Percentiles rank a stretch among this genome's conserved stretches.
These are phyloP conservation scores for Eucera pruinosa DNA, from an alignment of 2,888 invertebrate genomes.

Conservation along the genomic window DNA sequence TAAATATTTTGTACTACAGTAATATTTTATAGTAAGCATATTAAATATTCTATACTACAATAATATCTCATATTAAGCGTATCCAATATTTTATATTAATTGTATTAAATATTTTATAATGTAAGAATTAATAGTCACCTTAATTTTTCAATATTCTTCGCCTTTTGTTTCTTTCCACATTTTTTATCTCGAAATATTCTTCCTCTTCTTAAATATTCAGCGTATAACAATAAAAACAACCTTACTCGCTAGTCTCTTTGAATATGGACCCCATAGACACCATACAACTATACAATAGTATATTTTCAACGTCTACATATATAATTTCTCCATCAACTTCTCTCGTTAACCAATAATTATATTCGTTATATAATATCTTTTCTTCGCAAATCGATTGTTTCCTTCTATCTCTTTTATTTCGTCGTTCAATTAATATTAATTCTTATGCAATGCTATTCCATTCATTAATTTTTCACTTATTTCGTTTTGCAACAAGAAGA, in stretches of 20 bases:
- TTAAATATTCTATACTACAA: no score
- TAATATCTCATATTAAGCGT: no score
- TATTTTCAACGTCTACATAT: conserved; percentile 37
- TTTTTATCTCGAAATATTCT: not conserved
- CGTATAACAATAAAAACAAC: conserved; percentile 37
- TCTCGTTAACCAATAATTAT: no score
- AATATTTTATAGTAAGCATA: no score
- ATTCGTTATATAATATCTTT: conserved; percentile 3
- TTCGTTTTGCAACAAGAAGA: not conserved
- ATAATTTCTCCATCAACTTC: conserved; percentile 26
- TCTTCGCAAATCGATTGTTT: conserved; percentile 10
- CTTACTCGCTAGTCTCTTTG: conserved; percentile 18
- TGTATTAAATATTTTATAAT: not conserved
- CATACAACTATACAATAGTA: conserved; percentile 2
- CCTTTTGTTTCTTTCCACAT: not conserved
- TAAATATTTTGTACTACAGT: no score
- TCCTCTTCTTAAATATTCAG: not conserved
- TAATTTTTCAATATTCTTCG: not conserved
- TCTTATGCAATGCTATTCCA: not conserved
- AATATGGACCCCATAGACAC: conserved; percentile 41
- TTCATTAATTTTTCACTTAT: not conserved
- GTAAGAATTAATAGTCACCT: conserved; percentile 31
- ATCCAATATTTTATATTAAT: no score
- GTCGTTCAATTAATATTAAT: not conserved
- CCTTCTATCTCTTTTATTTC: not conserved